Evolutionary conservation across 1,140 invertebrate species (phyloP).

Genomic region (Drosophila azteca): DNA sequence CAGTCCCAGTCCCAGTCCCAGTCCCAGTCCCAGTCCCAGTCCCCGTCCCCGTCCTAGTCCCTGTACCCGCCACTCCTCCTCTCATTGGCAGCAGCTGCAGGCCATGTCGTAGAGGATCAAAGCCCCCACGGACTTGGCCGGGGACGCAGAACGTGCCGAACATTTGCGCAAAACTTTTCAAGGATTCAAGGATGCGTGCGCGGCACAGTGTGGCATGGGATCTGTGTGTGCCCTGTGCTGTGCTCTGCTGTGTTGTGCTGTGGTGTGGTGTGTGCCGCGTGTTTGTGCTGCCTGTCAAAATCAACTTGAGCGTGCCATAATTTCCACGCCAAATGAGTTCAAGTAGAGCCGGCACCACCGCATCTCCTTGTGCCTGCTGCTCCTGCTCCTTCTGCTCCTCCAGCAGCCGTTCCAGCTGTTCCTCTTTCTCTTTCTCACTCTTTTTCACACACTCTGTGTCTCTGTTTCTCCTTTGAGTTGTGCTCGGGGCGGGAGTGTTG

Average conservation of each 20-base stretch:
- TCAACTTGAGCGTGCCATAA: slow-evolving; percentile 76
- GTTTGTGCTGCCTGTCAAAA: slow-evolving; percentile 68
- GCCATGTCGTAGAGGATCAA: background rate
- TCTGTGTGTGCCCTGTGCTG: too few species aligned
- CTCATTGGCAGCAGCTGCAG: slow-evolving; percentile 25
- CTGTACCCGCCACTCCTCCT: too few species aligned
- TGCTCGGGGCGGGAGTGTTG: slow-evolving; percentile 40
- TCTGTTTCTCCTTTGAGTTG: slow-evolving; percentile 9
- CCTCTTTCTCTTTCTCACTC: background rate
- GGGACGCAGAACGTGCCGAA: slow-evolving; percentile 55
- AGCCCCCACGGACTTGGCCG: slow-evolving; percentile 10
- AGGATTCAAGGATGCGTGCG: slow-evolving; percentile 61
- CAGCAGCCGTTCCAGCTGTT: background rate
- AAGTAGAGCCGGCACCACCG: slow-evolving; percentile 63
- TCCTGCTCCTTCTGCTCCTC: slow-evolving; percentile 1
- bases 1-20: too few species aligned
- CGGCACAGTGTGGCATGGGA: background rate
- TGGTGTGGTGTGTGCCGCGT: background rate
- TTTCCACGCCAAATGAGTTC: slow-evolving; percentile 77
- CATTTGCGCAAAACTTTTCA: slow-evolving; percentile 63
- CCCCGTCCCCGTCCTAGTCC: too few species aligned
- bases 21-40: too few species aligned
- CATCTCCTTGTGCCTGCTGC: slow-evolving; percentile 15
- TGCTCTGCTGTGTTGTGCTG: slow-evolving; percentile 1
- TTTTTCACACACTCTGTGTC: too few species aligned